Evolutionary conservation across 2,797 vertebrate genomes (phyloP), one percentile per base, ranked within the genome.

Genomic region (Tamandua tetradactyla): DNA sequence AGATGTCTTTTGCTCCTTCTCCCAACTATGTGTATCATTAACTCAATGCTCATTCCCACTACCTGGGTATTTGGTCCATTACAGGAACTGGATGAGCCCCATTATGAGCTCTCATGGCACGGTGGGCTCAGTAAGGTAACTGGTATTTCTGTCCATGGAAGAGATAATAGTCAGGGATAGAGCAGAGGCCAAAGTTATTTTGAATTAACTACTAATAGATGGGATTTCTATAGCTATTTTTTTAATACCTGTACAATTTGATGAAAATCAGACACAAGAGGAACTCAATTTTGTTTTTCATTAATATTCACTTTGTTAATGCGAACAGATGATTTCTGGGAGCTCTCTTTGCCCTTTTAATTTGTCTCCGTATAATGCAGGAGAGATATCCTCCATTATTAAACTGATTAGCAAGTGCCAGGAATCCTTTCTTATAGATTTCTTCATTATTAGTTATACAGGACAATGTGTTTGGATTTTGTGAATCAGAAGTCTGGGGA

Each of bases 241-340:
- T 94, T 97, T 97, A 98, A 97, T 97, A 98, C 95, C 96, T 95
- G 93, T 66, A 87, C 93, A 96, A 90, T 96, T 86, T 3, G 40
- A 97, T 96, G 97, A 97, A 98, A 97, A 97, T 97, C 96, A 97
- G 94, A 96, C 96, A 96, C 96, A 97, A 96, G 97, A 98, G 97
- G 93, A 97, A 96, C 93, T 98, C 96, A 96, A 87, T 97, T 97
- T 98, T 97, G 96, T 91, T 98, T 98, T 98, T 96, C 96, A 98
- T 98, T 98, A 98, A 97, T 96, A 97, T 96, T 97, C 96, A 98
- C 97, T 97, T 98, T 95, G 95, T 97, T 97, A 97, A 96, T 94
- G 96, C 0, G 95, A 97, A 97, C 89, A 95, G 95, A 97, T 96
- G 92, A 97, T 98, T 98, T 98, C 92, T 92, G 95, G 97, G 96